These are phyloP conservation scores for Hesperia comma DNA, from an alignment of 2,888 invertebrate genomes.

Conservation along the genomic window DNA sequence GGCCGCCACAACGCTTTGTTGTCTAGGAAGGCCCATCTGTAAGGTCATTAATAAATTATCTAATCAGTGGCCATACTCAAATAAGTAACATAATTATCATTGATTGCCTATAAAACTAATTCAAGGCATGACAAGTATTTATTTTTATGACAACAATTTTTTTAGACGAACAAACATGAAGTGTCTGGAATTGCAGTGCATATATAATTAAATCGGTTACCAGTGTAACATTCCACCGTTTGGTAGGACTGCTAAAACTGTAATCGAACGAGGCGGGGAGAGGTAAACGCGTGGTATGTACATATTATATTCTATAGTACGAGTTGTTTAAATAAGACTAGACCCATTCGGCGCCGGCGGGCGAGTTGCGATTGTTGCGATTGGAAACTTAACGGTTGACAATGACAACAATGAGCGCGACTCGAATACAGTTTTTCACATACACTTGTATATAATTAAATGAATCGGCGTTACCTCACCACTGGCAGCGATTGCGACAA, in stretches of 20 bases:
- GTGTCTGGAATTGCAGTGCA: slow-evolving; percentile 52
- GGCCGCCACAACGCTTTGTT: too few species aligned
- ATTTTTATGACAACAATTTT: background rate
- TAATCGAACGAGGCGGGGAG: slow-evolving; percentile 58
- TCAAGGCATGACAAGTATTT: background rate
- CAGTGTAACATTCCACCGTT: slow-evolving; percentile 52
- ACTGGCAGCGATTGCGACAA: slow-evolving; percentile 79
- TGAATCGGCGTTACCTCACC: slow-evolving; percentile 81
- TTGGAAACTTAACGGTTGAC: slow-evolving; percentile 46
- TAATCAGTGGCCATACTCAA: slow-evolving; percentile 63
- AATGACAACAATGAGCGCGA: slow-evolving; percentile 69
- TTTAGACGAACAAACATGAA: slow-evolving; percentile 12
- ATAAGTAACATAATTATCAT: slow-evolving; percentile 60
- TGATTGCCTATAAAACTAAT: slow-evolving; percentile 52
- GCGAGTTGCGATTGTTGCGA: slow-evolving; percentile 17
- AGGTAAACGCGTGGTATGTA: slow-evolving; percentile 65
- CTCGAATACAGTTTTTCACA: slow-evolving; percentile 62
- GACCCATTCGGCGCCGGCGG: slow-evolving; percentile 38
- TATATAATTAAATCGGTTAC: slow-evolving; percentile 49
- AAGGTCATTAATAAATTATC: slow-evolving; percentile 29
- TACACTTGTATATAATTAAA: slow-evolving; percentile 74
- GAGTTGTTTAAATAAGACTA: slow-evolving; percentile 61
- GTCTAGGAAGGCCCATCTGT: background rate
- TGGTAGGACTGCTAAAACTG: slow-evolving; percentile 55
- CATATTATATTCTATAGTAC: too few species aligned